Evolutionary conservation across 2,797 vertebrate species (phyloP).

Genomic region (Rhinophrynus dorsalis): DNA sequence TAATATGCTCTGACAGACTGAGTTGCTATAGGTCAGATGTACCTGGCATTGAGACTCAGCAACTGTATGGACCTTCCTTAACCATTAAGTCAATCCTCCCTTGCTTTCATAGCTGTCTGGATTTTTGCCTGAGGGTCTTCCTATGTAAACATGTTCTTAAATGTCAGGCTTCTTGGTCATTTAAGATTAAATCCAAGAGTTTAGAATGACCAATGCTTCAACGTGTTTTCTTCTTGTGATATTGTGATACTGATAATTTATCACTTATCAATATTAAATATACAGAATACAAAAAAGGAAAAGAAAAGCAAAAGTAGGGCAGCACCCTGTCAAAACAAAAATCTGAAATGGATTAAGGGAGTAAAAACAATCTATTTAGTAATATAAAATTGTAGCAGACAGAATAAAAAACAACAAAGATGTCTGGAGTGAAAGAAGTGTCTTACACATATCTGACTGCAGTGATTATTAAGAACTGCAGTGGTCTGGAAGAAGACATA

Average conservation of each 20-base stretch:
- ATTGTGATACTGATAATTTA: not conserved
- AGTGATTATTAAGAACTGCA: no score
- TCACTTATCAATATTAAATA: not conserved
- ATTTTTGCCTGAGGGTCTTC: constrained; percentile 11
- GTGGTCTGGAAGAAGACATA: no score
- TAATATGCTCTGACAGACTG: constrained; percentile 24
- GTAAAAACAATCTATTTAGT: no score
- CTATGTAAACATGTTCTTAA: constrained; percentile 25
- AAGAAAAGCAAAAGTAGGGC: no score
- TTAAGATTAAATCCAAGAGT: constrained; percentile 31
- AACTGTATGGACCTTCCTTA: constrained; percentile 15
- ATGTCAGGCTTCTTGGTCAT: constrained; percentile 26
- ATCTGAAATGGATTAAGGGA: no score
- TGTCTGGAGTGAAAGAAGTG: no score
- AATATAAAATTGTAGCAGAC: no score
- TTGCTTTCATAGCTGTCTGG: not conserved
- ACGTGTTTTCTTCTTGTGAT: not conserved
- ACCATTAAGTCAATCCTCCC: constrained; percentile 27
- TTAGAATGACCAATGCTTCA: not conserved
- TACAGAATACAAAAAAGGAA: not conserved
- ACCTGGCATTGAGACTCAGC: constrained; percentile 21
- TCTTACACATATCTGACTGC: no score
- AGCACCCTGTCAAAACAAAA: no score
- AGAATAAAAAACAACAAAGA: no score
- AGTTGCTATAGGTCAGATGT: constrained; percentile 23